Base-by-base conservation (phyloP, 2,888 invertebrate species). In the Macrosiphum euphorbiae region DNA sequence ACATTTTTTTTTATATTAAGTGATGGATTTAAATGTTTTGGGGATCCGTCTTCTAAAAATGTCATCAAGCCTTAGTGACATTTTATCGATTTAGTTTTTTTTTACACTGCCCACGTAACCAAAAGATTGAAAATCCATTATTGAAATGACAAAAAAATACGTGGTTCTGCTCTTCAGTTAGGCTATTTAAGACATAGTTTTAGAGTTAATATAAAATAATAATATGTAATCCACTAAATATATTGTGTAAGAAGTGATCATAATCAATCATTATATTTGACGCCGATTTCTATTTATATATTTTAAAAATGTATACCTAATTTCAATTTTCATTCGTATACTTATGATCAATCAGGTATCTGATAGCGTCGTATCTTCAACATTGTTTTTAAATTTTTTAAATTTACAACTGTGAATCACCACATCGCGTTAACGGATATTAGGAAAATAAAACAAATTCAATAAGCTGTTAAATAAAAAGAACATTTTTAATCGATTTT, bases 71-170 rank as follows among this genome's bases (percentile, higher is more conserved):
- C 11, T 11, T 61, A 52, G 3, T 5, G 52, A 92, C 16, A 44
- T 88, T 92, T n/a, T 88, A 88, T 88, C 44, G 67, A 50, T 88
- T 67, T 44, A 41, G 35, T 92, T 88, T 92, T 92, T 44, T 44
- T 92, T 50, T 78, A 52, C 41, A 88, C 7, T 52, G 58, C 26
- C 26, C 35, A 13, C n/a, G 86, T 92, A 58, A 67, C 92, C 28
- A 3, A 67, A 67, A 92, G 61, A 92, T 92, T 52, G 87, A 52
- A 67, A 92, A 92, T 67, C 67, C 67, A 92, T 92, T 88, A 92
- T 88, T 20, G 67, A 87, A 92, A 86, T 92, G 61, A 86, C 44
- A 61, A 86, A 92, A 91, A 92, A 78, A 52, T 55, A 24, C 50
- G 44, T 20, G 24, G 47, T 90, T 90, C n/a, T 11, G 35, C 26